Evolutionary conservation across 2,113 vertebrate species (phyloP).

Genomic region (Psephotus haematonotus): DNA sequence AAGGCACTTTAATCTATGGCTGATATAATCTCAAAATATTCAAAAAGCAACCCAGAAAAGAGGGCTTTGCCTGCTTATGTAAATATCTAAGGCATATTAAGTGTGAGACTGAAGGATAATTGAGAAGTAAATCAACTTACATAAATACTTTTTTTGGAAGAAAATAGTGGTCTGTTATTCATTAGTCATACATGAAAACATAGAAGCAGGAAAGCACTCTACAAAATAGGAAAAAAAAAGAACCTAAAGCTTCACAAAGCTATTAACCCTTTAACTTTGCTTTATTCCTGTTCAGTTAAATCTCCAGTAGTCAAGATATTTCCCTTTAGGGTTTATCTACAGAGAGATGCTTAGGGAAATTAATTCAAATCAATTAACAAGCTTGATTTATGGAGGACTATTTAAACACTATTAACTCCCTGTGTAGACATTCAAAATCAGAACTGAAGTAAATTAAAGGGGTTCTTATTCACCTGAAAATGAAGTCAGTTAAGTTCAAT

Average conservation of each 20-base stretch:
- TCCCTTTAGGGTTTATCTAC: not conserved
- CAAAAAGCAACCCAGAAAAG: not conserved
- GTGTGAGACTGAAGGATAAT: not conserved
- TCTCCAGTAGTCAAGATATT: not conserved
- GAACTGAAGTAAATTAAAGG: not conserved
- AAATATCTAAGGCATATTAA: not conserved
- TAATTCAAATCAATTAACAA: not conserved
- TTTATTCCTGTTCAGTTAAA: not conserved
- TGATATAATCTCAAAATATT: not conserved
- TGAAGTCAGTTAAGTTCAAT: not conserved
- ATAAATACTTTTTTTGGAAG: not conserved
- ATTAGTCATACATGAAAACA: not conserved
- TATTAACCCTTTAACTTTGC: not conserved
- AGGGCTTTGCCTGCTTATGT: fast-evolving
- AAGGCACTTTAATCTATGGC: not conserved
- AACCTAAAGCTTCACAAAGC: not conserved
- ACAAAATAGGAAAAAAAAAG: not conserved
- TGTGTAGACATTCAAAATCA: not conserved
- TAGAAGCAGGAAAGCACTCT: not conserved
- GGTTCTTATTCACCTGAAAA: not conserved
- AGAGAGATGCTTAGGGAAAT: not conserved
- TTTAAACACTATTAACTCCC: not conserved
- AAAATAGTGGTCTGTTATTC: not conserved
- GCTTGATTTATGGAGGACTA: not conserved
- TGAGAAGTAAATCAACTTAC: not conserved